Conservation (phyloP, 2,113 vertebrate species). For the Reinhardtius hippoglossoides region DNA sequence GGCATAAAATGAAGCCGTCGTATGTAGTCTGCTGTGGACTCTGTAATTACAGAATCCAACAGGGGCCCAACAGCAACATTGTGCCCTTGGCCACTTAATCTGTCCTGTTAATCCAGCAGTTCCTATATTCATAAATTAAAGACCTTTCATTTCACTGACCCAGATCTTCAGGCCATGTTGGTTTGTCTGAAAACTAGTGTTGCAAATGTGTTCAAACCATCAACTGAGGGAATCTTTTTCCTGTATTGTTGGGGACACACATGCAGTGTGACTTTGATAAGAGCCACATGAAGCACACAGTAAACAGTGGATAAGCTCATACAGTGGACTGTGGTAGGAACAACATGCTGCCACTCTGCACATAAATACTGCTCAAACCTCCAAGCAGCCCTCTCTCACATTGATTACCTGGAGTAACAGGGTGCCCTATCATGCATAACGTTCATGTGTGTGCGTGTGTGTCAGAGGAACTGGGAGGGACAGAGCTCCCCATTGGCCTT, state of each 20-base stretch:
- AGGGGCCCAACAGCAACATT: neutral
- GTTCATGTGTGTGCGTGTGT: constrained; percentile 9
- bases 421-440: constrained; percentile 9
- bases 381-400: neutral
- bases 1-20: too few relatives aligned
- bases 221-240: neutral
- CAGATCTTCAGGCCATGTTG: neutral
- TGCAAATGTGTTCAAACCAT: neutral
- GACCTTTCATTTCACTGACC: neutral
- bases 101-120: neutral
- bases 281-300: constrained; percentile 5
- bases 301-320: constrained; percentile 22
- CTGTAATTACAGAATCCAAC: neutral
- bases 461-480: neutral
- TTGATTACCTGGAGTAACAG: constrained; percentile 28
- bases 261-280: constrained; percentile 25
- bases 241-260: neutral
- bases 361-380: neutral
- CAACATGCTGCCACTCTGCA: constrained; percentile 1
- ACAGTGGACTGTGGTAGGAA: neutral
- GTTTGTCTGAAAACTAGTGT: neutral
- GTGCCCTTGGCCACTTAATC: neutral
- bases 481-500: constrained; percentile 43
- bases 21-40: neutral
- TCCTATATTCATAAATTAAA: neutral